Conservation (phyloP, 2,113 vertebrate genomes). For the Rynchops niger region DNA sequence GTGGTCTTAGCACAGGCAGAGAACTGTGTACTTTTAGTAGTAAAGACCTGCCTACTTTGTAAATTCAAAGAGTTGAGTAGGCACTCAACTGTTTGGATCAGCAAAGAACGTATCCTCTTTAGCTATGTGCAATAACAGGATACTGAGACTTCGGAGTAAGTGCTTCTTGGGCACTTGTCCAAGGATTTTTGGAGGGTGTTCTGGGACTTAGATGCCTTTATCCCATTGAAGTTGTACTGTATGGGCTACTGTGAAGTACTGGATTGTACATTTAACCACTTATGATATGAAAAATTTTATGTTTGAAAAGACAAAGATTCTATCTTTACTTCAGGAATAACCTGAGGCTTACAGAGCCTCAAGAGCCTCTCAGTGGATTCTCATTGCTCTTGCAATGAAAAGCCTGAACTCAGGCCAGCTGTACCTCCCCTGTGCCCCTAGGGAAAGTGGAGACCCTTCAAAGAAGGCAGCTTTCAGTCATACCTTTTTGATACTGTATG, state of each 20-base stretch:
- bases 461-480: not conserved
- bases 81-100: not conserved
- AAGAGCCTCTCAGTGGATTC: not conserved
- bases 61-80: not conserved
- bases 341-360: not conserved
- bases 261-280: not conserved
- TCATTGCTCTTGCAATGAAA: not conserved
- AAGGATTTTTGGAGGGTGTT: slow-evolving; percentile 6
- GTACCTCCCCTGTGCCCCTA: not conserved
- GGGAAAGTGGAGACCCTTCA: not conserved
- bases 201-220: not conserved
- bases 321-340: not conserved
- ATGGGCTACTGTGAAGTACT: not conserved
- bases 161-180: slow-evolving; percentile 7
- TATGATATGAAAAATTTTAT: not conserved
- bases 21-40: not conserved
- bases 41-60: not conserved
- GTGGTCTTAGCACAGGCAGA: not conserved
- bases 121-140: slow-evolving; percentile 23
- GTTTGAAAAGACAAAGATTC: not conserved
- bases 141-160: slow-evolving; percentile 16
- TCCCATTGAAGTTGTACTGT: not conserved
- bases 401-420: not conserved
- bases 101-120: not conserved
- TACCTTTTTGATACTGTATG: not conserved